Percentiles rank a stretch among this genome's conserved stretches.
phyloP scores from a whole-genome alignment of 1,140 invertebrate species.

The Parapsyche elsis region DNA sequence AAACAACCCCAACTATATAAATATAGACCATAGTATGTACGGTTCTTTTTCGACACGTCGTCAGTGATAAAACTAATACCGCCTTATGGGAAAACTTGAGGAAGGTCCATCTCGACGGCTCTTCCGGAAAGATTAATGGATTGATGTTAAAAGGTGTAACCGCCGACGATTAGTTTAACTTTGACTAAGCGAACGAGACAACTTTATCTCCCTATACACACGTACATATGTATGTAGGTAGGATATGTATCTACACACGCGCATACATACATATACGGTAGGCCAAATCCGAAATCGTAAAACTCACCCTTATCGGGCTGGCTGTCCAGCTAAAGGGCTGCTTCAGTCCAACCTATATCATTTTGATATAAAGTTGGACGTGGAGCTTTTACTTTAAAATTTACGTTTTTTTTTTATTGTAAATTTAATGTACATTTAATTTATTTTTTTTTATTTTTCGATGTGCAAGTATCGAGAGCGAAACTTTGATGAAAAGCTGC shows the following conservation, averaged over 20 bases:
- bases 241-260: background rate
- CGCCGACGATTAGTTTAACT: constrained; percentile 39
- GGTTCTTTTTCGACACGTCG: no score
- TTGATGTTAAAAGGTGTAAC: constrained; percentile 41
- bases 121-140: constrained; percentile 36
- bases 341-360: constrained; percentile 7
- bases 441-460: background rate
- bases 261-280: background rate
- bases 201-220: constrained; percentile 7
- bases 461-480: background rate
- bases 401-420: background rate
- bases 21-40: no score
- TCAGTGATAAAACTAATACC: constrained; percentile 25
- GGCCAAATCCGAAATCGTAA: constrained; percentile 24
- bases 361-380: constrained; percentile 30
- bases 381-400: constrained; percentile 1
- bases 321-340: background rate
- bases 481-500: constrained; percentile 12
- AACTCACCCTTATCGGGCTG: constrained; percentile 24
- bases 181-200: constrained; percentile 34
- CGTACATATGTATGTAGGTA: no score
- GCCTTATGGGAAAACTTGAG: constrained; percentile 14
- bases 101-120: constrained; percentile 3
- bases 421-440: background rate
- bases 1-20: background rate